These are phyloP conservation scores for Nemotelus nigrinus DNA, from an alignment of 2,888 invertebrate genomes.

Conservation along the genomic window DNA sequence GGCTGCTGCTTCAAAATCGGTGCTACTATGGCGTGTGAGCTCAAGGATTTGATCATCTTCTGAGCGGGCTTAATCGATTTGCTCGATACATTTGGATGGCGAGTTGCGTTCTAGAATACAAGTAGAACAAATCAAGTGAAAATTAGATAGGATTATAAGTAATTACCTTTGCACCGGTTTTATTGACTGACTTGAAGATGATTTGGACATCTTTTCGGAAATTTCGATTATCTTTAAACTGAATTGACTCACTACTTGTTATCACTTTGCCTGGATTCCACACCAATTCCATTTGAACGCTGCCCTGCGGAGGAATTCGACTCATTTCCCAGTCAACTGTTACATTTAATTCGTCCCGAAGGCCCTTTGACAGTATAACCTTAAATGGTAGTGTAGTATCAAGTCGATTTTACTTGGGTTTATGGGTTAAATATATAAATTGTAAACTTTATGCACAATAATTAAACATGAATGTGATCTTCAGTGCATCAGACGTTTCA, in stretches of 20 bases:
- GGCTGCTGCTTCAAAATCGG: neutral
- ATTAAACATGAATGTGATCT: neutral
- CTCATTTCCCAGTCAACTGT: constrained; percentile 69
- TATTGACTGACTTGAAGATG: constrained; percentile 69
- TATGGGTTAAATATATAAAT: too few species aligned
- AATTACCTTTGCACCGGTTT: constrained; percentile 44
- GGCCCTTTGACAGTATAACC: constrained; percentile 67
- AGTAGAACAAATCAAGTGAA: too few species aligned
- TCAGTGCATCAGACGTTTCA: neutral
- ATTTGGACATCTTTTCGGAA: constrained; percentile 75
- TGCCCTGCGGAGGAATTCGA: constrained; percentile 68
- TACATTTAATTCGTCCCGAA: constrained; percentile 70
- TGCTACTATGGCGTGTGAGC: constrained; percentile 6
- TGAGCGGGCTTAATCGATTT: neutral
- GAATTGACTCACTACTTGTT: constrained; percentile 71
- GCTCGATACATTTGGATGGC: constrained; percentile 24
- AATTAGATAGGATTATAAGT: neutral
- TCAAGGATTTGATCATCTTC: constrained; percentile 18
- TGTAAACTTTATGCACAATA: too few species aligned
- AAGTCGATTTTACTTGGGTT: too few species aligned
- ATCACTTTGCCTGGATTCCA: constrained; percentile 74
- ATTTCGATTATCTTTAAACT: constrained; percentile 72
- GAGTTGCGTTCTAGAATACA: constrained; percentile 41
- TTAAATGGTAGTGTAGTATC: constrained; percentile 54
- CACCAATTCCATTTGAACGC: constrained; percentile 68